phyloP scores from a whole-genome alignment of 2,113 vertebrate species.

The Zingel zingel region DNA sequence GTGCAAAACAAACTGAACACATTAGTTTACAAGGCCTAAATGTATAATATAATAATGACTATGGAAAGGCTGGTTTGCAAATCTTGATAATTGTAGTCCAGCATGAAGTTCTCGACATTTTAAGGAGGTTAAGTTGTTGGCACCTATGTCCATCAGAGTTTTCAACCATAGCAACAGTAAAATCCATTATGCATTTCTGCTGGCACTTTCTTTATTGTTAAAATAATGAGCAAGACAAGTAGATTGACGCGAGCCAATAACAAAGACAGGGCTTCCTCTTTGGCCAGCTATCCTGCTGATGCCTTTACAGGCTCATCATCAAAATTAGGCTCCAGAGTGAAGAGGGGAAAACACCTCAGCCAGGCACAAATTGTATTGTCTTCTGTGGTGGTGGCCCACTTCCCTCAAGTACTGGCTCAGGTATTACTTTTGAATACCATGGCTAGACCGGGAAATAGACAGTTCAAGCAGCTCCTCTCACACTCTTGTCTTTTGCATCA shows the following conservation, averaged over 20 bases:
- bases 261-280: slow-evolving; percentile 2
- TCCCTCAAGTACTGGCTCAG: neutral
- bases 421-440: slow-evolving; percentile 19
- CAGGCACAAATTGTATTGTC: slow-evolving; percentile 15
- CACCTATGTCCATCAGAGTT: slow-evolving; percentile 7
- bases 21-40: neutral
- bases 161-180: slow-evolving; percentile 36
- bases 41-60: neutral
- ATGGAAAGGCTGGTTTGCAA: neutral
- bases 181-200: slow-evolving; percentile 13
- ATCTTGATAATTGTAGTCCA: neutral
- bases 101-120: neutral
- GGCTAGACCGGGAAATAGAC: neutral
- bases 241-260: slow-evolving; percentile 10
- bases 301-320: slow-evolving; percentile 28
- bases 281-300: slow-evolving; percentile 19
- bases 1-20: neutral
- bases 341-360: slow-evolving; percentile 31
- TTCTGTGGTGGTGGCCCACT: neutral
- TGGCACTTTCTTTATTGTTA: slow-evolving; percentile 25
- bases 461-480: neutral
- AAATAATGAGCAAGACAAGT: slow-evolving; percentile 26
- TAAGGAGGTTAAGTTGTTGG: neutral
- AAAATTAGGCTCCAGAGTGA: slow-evolving; percentile 22
- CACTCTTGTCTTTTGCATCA: neutral